Conservation (phyloP, 2,113 vertebrate species). For the Monarcha castaneiventris region DNA sequence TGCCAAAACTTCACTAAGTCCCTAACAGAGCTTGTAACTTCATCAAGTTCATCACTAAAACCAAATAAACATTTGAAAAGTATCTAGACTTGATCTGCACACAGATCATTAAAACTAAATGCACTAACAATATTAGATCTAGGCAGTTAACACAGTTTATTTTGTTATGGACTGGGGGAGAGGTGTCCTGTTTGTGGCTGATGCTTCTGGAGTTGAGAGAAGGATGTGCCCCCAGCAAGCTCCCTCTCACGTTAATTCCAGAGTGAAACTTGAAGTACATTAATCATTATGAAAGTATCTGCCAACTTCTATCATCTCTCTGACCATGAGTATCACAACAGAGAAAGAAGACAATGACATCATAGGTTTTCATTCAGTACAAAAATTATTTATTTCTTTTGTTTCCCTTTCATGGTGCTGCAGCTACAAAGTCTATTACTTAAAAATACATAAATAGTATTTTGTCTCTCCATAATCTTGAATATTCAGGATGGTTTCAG, state of each 20-base stretch:
- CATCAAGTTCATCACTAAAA: background rate
- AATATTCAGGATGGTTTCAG: background rate
- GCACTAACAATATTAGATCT: background rate
- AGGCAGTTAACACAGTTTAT: background rate
- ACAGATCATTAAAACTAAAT: background rate
- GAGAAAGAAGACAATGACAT: background rate
- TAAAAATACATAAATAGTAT: background rate
- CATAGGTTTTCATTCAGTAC: rapidly evolving
- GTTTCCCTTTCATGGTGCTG: background rate
- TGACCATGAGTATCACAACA: rapidly evolving
- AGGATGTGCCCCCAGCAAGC: background rate
- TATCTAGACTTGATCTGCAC: background rate
- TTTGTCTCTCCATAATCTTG: background rate
- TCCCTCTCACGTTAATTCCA: background rate
- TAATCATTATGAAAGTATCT: background rate
- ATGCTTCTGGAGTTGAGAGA: background rate
- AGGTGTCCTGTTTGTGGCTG: background rate
- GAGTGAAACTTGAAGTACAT: background rate
- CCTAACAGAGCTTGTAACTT: background rate
- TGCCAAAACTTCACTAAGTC: background rate
- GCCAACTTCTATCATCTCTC: background rate
- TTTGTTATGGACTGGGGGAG: rapidly evolving
- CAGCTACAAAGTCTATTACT: background rate
- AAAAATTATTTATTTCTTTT: background rate
- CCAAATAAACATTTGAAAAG: background rate